phyloP scores from a whole-genome alignment of 2,113 vertebrate species.

The Oxyruncus cristatus region DNA sequence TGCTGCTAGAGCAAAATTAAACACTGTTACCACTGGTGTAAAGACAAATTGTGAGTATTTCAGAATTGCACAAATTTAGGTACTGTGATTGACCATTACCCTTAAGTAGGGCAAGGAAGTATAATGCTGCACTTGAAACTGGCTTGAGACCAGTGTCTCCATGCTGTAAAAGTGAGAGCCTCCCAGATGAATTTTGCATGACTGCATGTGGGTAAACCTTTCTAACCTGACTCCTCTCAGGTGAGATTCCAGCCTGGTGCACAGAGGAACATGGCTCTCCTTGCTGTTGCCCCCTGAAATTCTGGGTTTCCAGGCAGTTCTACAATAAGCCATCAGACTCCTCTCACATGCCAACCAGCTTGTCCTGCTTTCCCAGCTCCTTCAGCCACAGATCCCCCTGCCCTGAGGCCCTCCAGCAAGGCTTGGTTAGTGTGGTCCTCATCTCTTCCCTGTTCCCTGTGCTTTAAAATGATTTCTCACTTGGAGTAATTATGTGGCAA shows the following conservation, averaged over 20 bases:
- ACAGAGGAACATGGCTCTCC: background rate
- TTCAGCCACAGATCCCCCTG: accelerated
- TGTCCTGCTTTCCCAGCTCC: background rate
- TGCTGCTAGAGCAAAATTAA: background rate
- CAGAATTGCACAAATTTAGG: background rate
- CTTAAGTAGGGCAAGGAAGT: background rate
- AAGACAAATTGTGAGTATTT: background rate
- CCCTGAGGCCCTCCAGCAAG: background rate
- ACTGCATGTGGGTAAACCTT: background rate
- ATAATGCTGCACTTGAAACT: background rate
- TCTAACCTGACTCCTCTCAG: background rate
- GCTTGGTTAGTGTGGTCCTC: background rate
- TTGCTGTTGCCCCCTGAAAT: background rate
- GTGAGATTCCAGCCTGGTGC: accelerated
- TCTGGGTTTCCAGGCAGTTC: background rate
- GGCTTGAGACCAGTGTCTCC: background rate
- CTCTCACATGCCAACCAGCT: background rate
- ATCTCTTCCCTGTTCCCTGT: background rate
- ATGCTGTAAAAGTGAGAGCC: background rate
- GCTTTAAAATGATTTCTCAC: background rate
- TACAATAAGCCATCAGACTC: background rate
- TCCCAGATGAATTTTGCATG: background rate
- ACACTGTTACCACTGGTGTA: background rate
- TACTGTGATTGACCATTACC: background rate
- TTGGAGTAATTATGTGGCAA: accelerated